Percentiles rank a stretch among this genome's conserved stretches.
Evolutionary conservation across 2,888 invertebrate species (phyloP).

Genomic region (Chrysotoxum bicinctum): DNA sequence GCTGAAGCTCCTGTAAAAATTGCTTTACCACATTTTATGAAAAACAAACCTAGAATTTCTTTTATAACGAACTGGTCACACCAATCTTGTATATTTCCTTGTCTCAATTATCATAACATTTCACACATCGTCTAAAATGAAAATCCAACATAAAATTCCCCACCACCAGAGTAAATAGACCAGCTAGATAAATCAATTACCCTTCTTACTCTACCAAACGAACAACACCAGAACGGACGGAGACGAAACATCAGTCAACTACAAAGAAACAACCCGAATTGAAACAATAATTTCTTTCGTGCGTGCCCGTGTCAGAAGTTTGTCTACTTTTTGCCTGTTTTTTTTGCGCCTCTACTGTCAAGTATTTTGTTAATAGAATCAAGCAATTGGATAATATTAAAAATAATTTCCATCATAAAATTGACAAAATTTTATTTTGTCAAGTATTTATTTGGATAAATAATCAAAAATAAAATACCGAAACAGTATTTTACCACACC

Average conservation of each 20-base stretch:
- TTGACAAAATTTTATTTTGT: conserved; percentile 6
- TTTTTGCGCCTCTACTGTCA: conserved; percentile 55
- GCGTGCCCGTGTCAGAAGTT: conserved; percentile 70
- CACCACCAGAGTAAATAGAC: conserved; percentile 19
- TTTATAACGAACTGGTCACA: not conserved
- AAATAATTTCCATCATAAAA: conserved; percentile 19
- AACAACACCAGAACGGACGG: not conserved
- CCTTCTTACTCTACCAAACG: not conserved
- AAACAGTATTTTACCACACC: conserved; percentile 52
- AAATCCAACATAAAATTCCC: conserved; percentile 20
- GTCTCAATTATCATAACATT: not conserved
- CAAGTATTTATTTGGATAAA: conserved; percentile 30
- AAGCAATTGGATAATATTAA: conserved; percentile 7
- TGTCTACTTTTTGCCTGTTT: conserved; percentile 70
- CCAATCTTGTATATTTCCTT: not conserved
- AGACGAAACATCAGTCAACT: conserved; percentile 58
- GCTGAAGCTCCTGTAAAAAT: no score
- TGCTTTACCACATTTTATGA: no score
- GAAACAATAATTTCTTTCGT: conserved; percentile 69
- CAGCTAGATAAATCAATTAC: conserved; percentile 25
- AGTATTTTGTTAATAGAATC: conserved; percentile 48
- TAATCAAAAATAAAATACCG: conserved; percentile 55
- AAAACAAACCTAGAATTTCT: no score
- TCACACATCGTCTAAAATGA: conserved; percentile 15
- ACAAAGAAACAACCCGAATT: conserved; percentile 51